Percentiles rank a stretch among this genome's conserved stretches.
phyloP scores from a whole-genome alignment of 2,888 invertebrate genomes.

The Mesopsocus fuscifrons region DNA sequence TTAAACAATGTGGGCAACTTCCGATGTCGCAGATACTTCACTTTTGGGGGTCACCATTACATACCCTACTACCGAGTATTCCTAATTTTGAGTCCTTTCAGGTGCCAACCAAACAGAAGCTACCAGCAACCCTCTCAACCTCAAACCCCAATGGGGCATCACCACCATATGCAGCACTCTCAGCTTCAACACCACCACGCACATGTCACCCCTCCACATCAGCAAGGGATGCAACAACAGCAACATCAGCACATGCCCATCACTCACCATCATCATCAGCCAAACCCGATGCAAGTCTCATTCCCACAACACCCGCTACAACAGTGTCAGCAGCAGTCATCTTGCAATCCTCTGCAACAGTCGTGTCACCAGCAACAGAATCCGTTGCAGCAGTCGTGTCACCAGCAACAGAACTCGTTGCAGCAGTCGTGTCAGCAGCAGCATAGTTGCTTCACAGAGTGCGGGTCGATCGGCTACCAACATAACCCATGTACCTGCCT shows the following conservation, averaged over 20 bases:
- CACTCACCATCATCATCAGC: constrained; percentile 17
- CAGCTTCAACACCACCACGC: background rate
- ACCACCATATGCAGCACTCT: background rate
- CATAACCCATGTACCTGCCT: background rate
- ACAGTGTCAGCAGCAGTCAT: constrained; percentile 16
- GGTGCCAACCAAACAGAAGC: constrained; percentile 9
- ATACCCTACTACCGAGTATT: too few species aligned
- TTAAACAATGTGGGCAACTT: too few species aligned
- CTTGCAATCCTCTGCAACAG: constrained; percentile 16
- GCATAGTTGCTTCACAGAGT: constrained; percentile 1
- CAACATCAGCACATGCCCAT: constrained; percentile 15
- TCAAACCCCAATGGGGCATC: constrained; percentile 19
- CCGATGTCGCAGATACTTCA: too few species aligned
- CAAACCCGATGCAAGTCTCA: constrained; percentile 9
- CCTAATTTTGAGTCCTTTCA: too few species aligned
- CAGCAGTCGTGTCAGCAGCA: constrained; percentile 13
- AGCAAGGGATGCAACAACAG: constrained; percentile 27
- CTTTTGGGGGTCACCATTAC: too few species aligned
- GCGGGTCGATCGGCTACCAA: background rate
- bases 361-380: constrained; percentile 25
- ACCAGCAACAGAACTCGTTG: constrained; percentile 28
- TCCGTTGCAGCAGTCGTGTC: constrained; percentile 28
- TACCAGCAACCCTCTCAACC: constrained; percentile 16
- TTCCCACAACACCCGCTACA: too few species aligned
- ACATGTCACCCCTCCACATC: constrained; percentile 18